phyloP scores from a whole-genome alignment of 2,797 vertebrate species.

The Catharus ustulatus region DNA sequence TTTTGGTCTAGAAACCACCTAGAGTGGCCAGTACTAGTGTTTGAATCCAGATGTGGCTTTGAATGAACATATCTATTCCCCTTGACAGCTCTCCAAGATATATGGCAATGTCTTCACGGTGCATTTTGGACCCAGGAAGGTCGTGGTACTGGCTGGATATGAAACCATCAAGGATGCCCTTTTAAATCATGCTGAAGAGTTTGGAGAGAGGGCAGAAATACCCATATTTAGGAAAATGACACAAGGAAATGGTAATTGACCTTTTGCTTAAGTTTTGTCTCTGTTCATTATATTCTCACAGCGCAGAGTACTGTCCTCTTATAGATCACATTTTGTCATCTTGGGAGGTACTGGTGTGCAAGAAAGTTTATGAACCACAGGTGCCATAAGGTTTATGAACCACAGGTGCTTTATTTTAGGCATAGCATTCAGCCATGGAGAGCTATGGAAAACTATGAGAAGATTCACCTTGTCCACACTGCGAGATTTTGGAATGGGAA shows the following conservation, averaged over 20 bases:
- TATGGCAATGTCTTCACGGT: conserved; percentile 72
- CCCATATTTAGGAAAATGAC: conserved; percentile 65
- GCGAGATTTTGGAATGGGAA: conserved; percentile 71
- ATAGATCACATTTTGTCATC: not conserved
- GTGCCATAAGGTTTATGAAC: not conserved
- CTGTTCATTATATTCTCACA: not conserved
- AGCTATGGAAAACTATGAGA: conserved; percentile 70
- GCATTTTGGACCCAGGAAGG: conserved; percentile 67
- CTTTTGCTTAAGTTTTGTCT: not conserved
- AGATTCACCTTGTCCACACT: conserved; percentile 69
- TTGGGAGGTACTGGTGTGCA: not conserved
- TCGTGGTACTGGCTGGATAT: conserved; percentile 70
- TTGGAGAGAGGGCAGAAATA: conserved; percentile 72
- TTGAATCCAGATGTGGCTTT: not conserved
- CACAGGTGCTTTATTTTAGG: conserved; percentile 37
- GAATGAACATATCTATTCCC: not conserved
- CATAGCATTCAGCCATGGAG: conserved; percentile 68
- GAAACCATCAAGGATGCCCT: conserved; percentile 77
- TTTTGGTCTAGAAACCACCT: not conserved
- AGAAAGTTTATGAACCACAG: not conserved
- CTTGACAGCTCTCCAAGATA: conserved; percentile 69
- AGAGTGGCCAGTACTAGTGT: not conserved
- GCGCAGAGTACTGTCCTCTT: not conserved
- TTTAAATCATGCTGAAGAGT: conserved; percentile 69
- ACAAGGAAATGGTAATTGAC: conserved; percentile 58